Evolutionary conservation across 1,140 invertebrate genomes (phyloP).

Genomic region (Zelostemma sp.): DNA sequence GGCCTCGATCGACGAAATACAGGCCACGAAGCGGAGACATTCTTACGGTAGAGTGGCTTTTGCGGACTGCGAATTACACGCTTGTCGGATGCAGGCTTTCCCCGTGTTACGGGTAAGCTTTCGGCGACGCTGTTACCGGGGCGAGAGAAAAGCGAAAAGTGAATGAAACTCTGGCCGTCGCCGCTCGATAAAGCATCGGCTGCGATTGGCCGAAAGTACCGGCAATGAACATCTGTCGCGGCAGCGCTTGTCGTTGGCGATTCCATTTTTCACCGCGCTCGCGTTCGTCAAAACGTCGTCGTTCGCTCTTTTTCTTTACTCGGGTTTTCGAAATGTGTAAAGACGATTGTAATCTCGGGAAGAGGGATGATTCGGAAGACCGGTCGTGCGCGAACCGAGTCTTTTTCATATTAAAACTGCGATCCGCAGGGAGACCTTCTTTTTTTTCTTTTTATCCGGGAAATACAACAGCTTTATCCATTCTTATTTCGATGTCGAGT

Average conservation of each 20-base stretch:
- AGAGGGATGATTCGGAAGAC: slow-evolving; percentile 31
- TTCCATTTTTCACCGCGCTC: too few species aligned
- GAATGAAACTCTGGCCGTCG: slow-evolving; percentile 35
- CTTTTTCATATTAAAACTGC: slow-evolving; percentile 38
- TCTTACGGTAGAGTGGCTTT: slow-evolving; percentile 60
- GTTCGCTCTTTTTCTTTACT: too few species aligned
- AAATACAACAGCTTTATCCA: too few species aligned
- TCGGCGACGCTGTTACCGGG: slow-evolving; percentile 15
- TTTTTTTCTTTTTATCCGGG: slow-evolving; percentile 19
- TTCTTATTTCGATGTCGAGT: too few species aligned
- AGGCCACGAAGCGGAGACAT: slow-evolving; percentile 50
- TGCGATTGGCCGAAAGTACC: slow-evolving; percentile 27
- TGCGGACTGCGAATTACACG: slow-evolving; percentile 65
- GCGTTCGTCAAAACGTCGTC: too few species aligned
- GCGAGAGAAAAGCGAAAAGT: slow-evolving; percentile 30
- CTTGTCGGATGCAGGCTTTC: slow-evolving; percentile 62
- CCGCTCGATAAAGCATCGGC: slow-evolving; percentile 46
- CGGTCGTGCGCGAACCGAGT: slow-evolving; percentile 36
- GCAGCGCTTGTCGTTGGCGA: slow-evolving; percentile 14
- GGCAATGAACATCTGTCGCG: slow-evolving; percentile 35
- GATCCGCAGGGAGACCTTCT: slow-evolving; percentile 11
- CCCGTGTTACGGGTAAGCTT: slow-evolving; percentile 18
- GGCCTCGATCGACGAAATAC: slow-evolving; percentile 35
- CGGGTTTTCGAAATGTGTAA: too few species aligned
- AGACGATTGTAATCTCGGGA: slow-evolving; percentile 39